A percentile compares a stretch with the other conserved stretches of the same genome.
These are phyloP conservation scores for Psilanteris sp. DNA, from an alignment of 1,140 invertebrate genomes.

Conservation along the genomic window DNA sequence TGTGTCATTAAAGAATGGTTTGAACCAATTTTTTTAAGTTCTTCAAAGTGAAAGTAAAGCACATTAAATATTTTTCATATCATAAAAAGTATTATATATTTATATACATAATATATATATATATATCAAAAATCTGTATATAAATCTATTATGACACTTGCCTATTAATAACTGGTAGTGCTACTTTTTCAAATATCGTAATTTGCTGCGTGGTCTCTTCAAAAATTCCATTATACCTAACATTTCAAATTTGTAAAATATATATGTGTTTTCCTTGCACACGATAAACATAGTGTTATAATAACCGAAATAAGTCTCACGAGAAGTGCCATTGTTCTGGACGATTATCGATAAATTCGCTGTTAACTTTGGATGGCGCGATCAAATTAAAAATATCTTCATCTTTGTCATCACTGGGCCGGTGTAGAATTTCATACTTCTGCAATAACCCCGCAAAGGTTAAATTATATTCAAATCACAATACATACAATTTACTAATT, in stretches of 20 bases:
- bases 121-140: too few relatives aligned
- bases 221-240: constrained; percentile 79
- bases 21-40: too few relatives aligned
- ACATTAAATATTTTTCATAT: too few relatives aligned
- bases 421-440: constrained; percentile 69
- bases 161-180: constrained; percentile 79
- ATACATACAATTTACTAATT: too few relatives aligned
- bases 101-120: too few relatives aligned
- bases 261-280: too few relatives aligned
- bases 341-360: constrained; percentile 66
- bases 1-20: too few relatives aligned
- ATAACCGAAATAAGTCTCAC: constrained; percentile 37
- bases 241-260: too few relatives aligned
- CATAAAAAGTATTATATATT: too few relatives aligned
- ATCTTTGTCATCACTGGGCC: constrained; percentile 60
- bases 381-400: constrained; percentile 67
- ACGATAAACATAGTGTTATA: too few relatives aligned
- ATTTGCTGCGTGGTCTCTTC: constrained; percentile 72
- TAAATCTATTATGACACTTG: constrained; percentile 57
- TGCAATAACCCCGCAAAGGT: background rate
- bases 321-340: constrained; percentile 68
- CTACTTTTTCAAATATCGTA: constrained; percentile 77
- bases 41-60: too few relatives aligned
- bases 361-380: constrained; percentile 30
- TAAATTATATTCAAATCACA: background rate